Percentiles rank a stretch among this genome's conserved stretches.
Conservation (phyloP, 2,888 invertebrate genomes). For the Pecten maximus region DNA sequence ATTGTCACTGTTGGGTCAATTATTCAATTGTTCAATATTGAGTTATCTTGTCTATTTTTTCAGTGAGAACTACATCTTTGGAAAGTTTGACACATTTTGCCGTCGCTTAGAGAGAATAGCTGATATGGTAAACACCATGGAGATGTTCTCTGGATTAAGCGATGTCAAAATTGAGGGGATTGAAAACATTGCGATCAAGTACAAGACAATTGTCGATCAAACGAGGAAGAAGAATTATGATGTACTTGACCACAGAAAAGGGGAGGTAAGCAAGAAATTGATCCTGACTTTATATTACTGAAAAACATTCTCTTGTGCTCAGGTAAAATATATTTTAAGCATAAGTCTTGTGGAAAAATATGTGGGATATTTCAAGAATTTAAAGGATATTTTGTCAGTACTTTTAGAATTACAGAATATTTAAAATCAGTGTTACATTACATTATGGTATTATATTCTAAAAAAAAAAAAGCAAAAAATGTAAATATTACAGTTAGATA, state of each 20-base stretch:
- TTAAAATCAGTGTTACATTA: too few species aligned
- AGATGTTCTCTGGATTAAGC: constrained; percentile 91
- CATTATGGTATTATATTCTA: too few species aligned
- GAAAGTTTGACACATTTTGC: constrained; percentile 97
- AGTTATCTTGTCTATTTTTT: constrained; percentile 43
- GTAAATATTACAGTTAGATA: too few species aligned
- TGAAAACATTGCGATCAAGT: constrained; percentile 88
- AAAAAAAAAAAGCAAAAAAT: too few species aligned
- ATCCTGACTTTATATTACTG: neutral
- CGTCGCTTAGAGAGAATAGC: constrained; percentile 93
- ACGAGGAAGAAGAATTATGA: constrained; percentile 95
- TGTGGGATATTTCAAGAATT: too few species aligned
- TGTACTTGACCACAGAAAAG: constrained; percentile 94
- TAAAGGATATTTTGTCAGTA: too few species aligned
- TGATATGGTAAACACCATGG: constrained; percentile 94
- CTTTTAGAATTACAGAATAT: too few species aligned
- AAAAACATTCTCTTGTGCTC: too few species aligned
- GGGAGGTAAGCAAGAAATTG: constrained; percentile 83
- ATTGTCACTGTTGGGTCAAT: too few species aligned
- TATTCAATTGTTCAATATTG: too few species aligned
- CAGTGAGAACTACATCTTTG: constrained; percentile 98
- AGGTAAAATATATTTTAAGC: too few species aligned
- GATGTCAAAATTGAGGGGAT: constrained; percentile 85
- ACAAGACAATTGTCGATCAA: constrained; percentile 91
- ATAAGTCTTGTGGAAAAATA: too few species aligned